Evolutionary conservation across 1,140 invertebrate species (phyloP).

Genomic region (Drosophila yakuba): DNA sequence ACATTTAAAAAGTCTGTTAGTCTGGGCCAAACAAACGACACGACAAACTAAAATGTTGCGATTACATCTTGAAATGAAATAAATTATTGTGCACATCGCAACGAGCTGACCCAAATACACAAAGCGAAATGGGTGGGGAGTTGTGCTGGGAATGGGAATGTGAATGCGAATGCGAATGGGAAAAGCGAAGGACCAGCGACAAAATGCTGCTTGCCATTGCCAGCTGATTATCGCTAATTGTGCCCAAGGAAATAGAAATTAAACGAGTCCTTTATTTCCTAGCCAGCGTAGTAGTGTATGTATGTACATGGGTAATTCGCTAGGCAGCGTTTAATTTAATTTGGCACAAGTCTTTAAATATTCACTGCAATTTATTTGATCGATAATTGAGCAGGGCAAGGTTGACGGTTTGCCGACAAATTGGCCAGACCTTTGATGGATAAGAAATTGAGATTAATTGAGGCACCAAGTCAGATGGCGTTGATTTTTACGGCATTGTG

Average conservation of each 20-base stretch:
- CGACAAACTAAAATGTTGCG: slow-evolving; percentile 53
- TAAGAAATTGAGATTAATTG: slow-evolving; percentile 43
- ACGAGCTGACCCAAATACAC: slow-evolving; percentile 69
- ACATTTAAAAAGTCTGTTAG: slow-evolving; percentile 66
- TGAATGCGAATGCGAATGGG: slow-evolving; percentile 31
- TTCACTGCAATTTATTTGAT: slow-evolving; percentile 53
- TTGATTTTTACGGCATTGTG: slow-evolving; percentile 27
- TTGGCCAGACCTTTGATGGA: slow-evolving; percentile 3
- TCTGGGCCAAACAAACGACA: slow-evolving; percentile 44
- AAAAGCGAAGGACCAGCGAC: slow-evolving; percentile 38
- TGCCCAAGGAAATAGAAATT: slow-evolving; percentile 65
- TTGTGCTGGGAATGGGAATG: slow-evolving; percentile 23
- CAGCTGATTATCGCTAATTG: slow-evolving; percentile 78
- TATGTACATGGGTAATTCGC: not conserved
- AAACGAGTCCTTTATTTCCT: slow-evolving; percentile 45
- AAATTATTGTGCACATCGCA: slow-evolving; percentile 73
- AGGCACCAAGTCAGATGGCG: slow-evolving; percentile 6
- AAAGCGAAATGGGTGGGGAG: slow-evolving; percentile 11
- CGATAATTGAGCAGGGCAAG: slow-evolving; percentile 55
- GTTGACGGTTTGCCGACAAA: slow-evolving; percentile 36
- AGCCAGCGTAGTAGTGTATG: not conserved
- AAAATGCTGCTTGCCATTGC: slow-evolving; percentile 35
- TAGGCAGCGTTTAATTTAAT: slow-evolving; percentile 42
- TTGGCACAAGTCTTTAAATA: slow-evolving; percentile 31
- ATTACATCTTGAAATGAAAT: slow-evolving; percentile 75